Percentiles rank a stretch among this genome's conserved stretches.
These are phyloP conservation scores for Acrocera orbiculus DNA, from an alignment of 2,888 invertebrate species.

Conservation along the genomic window DNA sequence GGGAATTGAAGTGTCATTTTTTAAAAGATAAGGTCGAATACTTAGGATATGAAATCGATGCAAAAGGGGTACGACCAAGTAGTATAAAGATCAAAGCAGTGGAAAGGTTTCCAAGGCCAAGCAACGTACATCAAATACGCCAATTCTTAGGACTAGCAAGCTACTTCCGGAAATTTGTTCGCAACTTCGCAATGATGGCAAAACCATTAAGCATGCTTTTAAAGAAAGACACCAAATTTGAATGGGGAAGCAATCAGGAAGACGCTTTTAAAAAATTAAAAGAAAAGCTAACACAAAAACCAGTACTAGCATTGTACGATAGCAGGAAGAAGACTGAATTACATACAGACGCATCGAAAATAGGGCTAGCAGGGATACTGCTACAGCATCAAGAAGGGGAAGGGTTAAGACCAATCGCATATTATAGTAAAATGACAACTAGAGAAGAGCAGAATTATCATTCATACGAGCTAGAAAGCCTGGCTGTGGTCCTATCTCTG, in stretches of 20 bases:
- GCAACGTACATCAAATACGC: background rate
- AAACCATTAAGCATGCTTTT: conserved; percentile 9
- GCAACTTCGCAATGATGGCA: conserved; percentile 1
- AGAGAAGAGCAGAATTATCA: background rate
- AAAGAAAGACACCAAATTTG: conserved; percentile 4
- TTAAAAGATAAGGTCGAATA: too few relatives aligned
- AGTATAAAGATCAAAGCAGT: conserved; percentile 14
- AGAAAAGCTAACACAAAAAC: conserved; percentile 8
- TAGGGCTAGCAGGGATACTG: background rate
- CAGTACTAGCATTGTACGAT: conserved; percentile 11
- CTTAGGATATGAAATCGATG: conserved; percentile 15
- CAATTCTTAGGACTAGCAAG: conserved; percentile 13
- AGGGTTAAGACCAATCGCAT: background rate
- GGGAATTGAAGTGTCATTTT: too few relatives aligned
- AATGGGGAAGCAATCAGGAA: background rate
- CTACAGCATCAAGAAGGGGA: background rate
- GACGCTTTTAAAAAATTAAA: conserved; percentile 3
- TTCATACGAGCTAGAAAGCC: background rate
- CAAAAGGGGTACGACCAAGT: conserved; percentile 13
- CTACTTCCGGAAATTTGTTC: conserved; percentile 14
- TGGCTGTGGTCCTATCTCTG: background rate
- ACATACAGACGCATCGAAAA: background rate
- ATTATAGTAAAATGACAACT: conserved; percentile 10
- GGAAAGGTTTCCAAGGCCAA: conserved; percentile 3
- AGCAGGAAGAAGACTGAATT: background rate